phyloP scores from a whole-genome alignment of 1,140 invertebrate species.

The Dendroctonus ponderosae region DNA sequence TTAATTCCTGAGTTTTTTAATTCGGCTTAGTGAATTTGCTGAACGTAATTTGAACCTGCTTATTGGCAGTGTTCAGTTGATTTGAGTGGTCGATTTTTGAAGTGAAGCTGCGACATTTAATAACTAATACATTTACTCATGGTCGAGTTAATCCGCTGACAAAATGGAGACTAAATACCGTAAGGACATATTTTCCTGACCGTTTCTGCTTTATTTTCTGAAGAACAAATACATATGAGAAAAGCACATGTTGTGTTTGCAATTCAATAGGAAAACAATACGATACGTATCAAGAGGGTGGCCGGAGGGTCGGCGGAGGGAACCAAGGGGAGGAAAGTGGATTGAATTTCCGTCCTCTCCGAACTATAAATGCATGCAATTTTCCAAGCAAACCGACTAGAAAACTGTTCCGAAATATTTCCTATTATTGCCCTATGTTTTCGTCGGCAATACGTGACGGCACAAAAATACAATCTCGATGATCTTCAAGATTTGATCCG shows the following conservation, averaged over 20 bases:
- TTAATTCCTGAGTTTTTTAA: no score
- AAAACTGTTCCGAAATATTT: slow-evolving; percentile 35
- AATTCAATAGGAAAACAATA: slow-evolving; percentile 38
- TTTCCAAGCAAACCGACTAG: slow-evolving; percentile 36
- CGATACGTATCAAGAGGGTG: slow-evolving; percentile 29
- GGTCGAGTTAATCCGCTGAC: slow-evolving; percentile 13
- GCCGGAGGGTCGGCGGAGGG: slow-evolving; percentile 6
- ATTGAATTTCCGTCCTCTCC: slow-evolving; percentile 34
- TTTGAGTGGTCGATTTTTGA: not conserved
- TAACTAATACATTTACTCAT: not conserved
- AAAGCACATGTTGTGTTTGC: slow-evolving; percentile 37
- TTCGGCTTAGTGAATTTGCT: no score
- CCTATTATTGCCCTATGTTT: slow-evolving; percentile 35
- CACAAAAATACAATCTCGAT: slow-evolving; percentile 28
- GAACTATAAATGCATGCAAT: slow-evolving; percentile 38
- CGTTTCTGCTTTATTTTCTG: slow-evolving; percentile 19
- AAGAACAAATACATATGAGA: slow-evolving; percentile 34
- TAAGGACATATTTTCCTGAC: slow-evolving; percentile 7
- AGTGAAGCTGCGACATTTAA: not conserved
- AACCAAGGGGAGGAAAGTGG: slow-evolving; percentile 16
- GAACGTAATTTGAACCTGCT: not conserved
- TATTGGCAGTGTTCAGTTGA: not conserved
- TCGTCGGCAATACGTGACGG: slow-evolving; percentile 25
- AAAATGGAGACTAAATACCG: slow-evolving; percentile 9
- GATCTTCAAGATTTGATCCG: slow-evolving; percentile 28